These are phyloP conservation scores for Masnerella sp. DNA, from an alignment of 2,888 invertebrate genomes.

Conservation along the genomic window DNA sequence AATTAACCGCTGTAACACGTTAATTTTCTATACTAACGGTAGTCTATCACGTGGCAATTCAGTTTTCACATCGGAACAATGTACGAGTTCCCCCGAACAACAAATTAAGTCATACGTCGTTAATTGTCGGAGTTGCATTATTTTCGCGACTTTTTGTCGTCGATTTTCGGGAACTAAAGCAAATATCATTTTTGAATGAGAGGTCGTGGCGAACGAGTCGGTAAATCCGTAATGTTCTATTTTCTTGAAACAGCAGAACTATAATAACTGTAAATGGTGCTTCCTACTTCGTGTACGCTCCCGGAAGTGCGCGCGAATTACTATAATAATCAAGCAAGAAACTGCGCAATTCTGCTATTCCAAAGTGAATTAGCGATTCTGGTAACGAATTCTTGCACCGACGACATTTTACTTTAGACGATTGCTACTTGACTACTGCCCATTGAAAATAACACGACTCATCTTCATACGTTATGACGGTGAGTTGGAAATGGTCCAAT, in stretches of 20 bases:
- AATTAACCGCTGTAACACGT: slow-evolving; percentile 62
- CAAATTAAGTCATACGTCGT: slow-evolving; percentile 53
- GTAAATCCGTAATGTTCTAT: slow-evolving; percentile 69
- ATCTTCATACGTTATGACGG: too few relatives aligned
- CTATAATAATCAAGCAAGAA: slow-evolving; percentile 69
- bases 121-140: too few relatives aligned
- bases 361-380: slow-evolving; percentile 42
- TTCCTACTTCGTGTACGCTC: slow-evolving; percentile 66
- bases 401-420: slow-evolving; percentile 55
- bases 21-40: slow-evolving; percentile 68
- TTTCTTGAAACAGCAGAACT: slow-evolving; percentile 72
- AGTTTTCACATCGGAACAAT: slow-evolving; percentile 65
- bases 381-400: slow-evolving; percentile 54
- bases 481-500: too few relatives aligned
- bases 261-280: slow-evolving; percentile 72
- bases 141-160: too few relatives aligned
- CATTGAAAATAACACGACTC: slow-evolving; percentile 60
- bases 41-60: slow-evolving; percentile 63
- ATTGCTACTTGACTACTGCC: slow-evolving; percentile 50
- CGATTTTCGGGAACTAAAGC: too few relatives aligned
- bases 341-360: slow-evolving; percentile 69
- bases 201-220: slow-evolving; percentile 32
- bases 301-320: slow-evolving; percentile 69
- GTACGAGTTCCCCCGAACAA: slow-evolving; percentile 61
- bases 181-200: too few relatives aligned